Evolutionary conservation across 2,797 vertebrate species (phyloP), one percentile per base, ranked within the genome.

Genomic region (Poecilia picta): DNA sequence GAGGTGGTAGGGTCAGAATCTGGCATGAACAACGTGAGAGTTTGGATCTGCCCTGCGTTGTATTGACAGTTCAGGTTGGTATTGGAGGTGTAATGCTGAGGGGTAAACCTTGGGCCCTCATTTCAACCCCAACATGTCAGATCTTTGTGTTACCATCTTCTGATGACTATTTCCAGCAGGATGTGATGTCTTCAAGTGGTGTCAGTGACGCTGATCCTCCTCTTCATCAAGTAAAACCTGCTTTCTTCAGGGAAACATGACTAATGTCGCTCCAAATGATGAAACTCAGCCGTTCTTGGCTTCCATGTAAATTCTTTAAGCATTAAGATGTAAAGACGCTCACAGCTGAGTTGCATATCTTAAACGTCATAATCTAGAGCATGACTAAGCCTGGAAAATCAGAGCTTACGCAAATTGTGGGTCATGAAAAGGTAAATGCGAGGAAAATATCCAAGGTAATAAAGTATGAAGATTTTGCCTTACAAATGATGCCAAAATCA

Each of bases 401-500:
- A 5, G 66, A 31, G 51, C 66, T 41, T 72, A 46, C n/a, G 45
- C 31, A 57, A 72, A 59, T 43, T 43, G 45, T 72, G 43, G 72
- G 12, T 46, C 25, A 49, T 25, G n/a, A 51, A 51, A 36, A 59
- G 31, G 36, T 23, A 41, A 70, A 75, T 59, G 31, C n/a, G 23
- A 28, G 36, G 33, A 25, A 76, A 51, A 68, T n/a, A 53, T 53
- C 72, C 39, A 16, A 74, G 73, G 78, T 89, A 90, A 92, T 91
- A 83, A 90, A 87, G 88, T 84, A 76, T 82, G 41, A 25, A 46
- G n/a, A 71, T 71, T 13, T 43, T n/a, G 15, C 41, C 13, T 71
- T n/a, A 45, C 74, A 59, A 79, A 80, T 59, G 66, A 80, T 59
- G 5, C 73, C 20, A 64, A 76, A 81, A 76, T 86, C 5, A 20